Percentiles rank a stretch among this genome's conserved stretches.
phyloP scores from a whole-genome alignment of 1,140 invertebrate species.

The Cotesia typhae region DNA sequence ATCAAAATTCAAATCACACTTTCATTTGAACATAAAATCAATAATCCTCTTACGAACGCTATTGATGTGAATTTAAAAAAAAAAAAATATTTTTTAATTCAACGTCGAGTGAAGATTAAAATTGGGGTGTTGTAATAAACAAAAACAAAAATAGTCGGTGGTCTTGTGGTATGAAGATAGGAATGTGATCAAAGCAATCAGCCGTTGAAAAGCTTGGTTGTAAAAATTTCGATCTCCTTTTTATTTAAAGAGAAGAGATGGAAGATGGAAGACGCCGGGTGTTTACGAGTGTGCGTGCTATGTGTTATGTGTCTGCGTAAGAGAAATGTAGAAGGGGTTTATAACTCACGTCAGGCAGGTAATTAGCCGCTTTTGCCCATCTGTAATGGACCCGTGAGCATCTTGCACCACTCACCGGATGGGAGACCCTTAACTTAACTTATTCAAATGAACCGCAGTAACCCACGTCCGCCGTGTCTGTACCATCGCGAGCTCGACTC shows the following conservation, averaged over 20 bases:
- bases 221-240: slow-evolving; percentile 26
- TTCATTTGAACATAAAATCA: slow-evolving; percentile 66
- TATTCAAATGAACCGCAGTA: slow-evolving; percentile 66
- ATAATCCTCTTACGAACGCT: slow-evolving; percentile 56
- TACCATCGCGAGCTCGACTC: too few relatives aligned
- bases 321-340: slow-evolving; percentile 51
- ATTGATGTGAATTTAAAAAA: too few relatives aligned
- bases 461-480: slow-evolving; percentile 61
- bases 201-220: slow-evolving; percentile 8
- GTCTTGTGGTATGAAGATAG: too few relatives aligned
- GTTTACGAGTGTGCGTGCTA: neutral
- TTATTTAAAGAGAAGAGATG: too few relatives aligned
- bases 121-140: too few relatives aligned
- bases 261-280: neutral
- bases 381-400: slow-evolving; percentile 61
- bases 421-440: slow-evolving; percentile 65
- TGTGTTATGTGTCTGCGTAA: too few relatives aligned
- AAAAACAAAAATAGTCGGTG: too few relatives aligned
- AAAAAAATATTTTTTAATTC: too few relatives aligned
- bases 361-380: slow-evolving; percentile 66
- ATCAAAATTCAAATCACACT: slow-evolving; percentile 69
- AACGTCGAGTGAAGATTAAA: too few relatives aligned
- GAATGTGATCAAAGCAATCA: slow-evolving; percentile 2
- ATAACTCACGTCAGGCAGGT: slow-evolving; percentile 68
- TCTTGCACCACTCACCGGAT: slow-evolving; percentile 46